Evolutionary conservation across 1,140 invertebrate species (phyloP).

Genomic region (Drosophila murphyi): DNA sequence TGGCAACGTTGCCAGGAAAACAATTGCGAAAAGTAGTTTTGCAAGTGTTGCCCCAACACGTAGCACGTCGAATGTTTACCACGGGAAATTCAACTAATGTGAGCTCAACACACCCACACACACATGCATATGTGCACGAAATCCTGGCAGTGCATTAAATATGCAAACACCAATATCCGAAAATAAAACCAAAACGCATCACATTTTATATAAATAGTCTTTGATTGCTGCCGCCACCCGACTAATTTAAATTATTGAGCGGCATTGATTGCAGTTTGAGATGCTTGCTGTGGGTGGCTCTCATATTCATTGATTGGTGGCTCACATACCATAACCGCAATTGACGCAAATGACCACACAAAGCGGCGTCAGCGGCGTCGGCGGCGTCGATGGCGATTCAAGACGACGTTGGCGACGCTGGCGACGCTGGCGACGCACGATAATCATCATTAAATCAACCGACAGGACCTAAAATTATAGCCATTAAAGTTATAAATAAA

Average conservation of each 20-base stretch:
- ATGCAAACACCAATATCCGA: conserved; percentile 49
- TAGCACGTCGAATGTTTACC: conserved; percentile 66
- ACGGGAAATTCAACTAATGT: conserved; percentile 74
- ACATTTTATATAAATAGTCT: conserved; percentile 24
- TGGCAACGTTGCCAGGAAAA: conserved; percentile 73
- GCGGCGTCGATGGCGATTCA: conserved; percentile 9
- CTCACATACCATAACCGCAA: conserved; percentile 20
- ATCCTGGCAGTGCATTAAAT: conserved; percentile 28
- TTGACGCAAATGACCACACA: conserved; percentile 68
- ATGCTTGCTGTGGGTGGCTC: conserved; percentile 2
- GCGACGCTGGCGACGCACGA: conserved; percentile 49
- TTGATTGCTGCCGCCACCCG: neutral
- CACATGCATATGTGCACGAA: neutral
- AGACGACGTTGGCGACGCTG: conserved; percentile 31
- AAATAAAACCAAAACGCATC: conserved; percentile 38
- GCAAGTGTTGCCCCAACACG: conserved; percentile 59
- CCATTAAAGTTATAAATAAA: conserved; percentile 82
- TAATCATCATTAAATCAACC: conserved; percentile 82
- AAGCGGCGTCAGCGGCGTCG: conserved; percentile 4
- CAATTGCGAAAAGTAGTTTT: conserved; percentile 82
- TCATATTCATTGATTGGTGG: conserved; percentile 32
- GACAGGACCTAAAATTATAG: conserved; percentile 75
- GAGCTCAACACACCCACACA: conserved; percentile 24
- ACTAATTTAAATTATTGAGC: conserved; percentile 76
- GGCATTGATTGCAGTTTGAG: conserved; percentile 61